phyloP scores from a whole-genome alignment of 2,113 vertebrate genomes.

The Callionymus lyra region DNA sequence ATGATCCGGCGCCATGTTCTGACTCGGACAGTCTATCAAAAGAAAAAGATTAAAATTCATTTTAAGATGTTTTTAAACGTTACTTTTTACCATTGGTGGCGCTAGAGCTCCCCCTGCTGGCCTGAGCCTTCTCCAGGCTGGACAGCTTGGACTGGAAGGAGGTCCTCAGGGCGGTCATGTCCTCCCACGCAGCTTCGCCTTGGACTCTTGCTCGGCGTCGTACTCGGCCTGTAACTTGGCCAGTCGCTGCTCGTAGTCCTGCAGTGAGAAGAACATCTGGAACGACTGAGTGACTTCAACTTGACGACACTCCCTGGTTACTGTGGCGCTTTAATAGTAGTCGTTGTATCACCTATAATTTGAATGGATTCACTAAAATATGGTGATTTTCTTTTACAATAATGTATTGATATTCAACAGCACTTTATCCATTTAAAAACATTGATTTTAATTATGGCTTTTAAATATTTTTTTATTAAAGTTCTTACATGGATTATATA shows the following conservation, averaged over 20 bases:
- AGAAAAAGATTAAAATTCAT: too few relatives aligned
- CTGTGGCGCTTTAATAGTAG: too few relatives aligned
- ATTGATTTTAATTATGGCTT: too few relatives aligned
- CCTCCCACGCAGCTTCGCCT: conserved; percentile 73
- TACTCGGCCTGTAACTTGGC: conserved; percentile 74
- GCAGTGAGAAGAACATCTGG: conserved; percentile 18
- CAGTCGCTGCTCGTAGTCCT: conserved; percentile 80
- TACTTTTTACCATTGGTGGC: conserved; percentile 15
- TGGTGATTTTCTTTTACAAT: too few relatives aligned
- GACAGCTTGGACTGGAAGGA: conserved; percentile 72
- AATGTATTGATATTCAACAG: too few relatives aligned
- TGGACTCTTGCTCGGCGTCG: conserved; percentile 73
- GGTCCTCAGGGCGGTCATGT: conserved; percentile 68
- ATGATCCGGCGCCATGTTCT: not conserved
- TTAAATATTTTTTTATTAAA: too few relatives aligned
- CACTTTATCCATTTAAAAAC: too few relatives aligned
- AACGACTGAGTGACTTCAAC: conserved; percentile 20
- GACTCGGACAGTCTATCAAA: too few relatives aligned
- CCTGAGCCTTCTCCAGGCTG: conserved; percentile 51
- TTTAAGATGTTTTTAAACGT: too few relatives aligned
- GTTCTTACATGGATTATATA: too few relatives aligned
- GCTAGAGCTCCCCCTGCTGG: conserved; percentile 39
- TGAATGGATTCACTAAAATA: too few relatives aligned
- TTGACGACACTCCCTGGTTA: not conserved
- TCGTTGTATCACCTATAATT: too few relatives aligned